Base-by-base conservation (phyloP, 92 coral and sea anemone species). In the Epizoanthus illoricatus region DNA sequence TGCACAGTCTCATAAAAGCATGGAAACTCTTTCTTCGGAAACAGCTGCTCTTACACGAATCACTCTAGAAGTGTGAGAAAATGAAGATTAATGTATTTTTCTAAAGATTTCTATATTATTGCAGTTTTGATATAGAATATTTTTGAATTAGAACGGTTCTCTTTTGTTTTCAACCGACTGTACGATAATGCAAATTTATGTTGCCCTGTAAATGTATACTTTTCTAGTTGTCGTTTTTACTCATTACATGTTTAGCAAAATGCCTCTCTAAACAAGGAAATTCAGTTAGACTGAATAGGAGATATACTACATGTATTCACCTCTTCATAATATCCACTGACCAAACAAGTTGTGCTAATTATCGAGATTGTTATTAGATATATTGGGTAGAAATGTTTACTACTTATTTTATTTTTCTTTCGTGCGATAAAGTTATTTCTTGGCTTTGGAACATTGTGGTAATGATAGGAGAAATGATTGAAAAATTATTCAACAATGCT, bases 161-260 rank as follows among this genome's bases (percentile, higher is more conserved):
- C 28, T 66, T n/a, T 68, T 36, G 2, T 0, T 4, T 24, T 68
- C 56, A 43, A 5, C 49, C 42, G 49, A 39, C 8, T 2, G 0
- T 39, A 33, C 49, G 7, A 18, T 41, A 39, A 68, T 33, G 5
- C 49, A 36, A 15, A 68, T 40, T 68, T 39, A 0, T 11, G 20
- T 13, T 5, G 52, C 42, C 42, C 10, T 0, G 56, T 28, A 52
- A 52, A 52, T 52, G 56, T 52, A 9, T n/a, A 65, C n/a, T 17
- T 18, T 65, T 64, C 23, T 64, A 36, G 23, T 7, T 36, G 40
- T 40, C 9, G 4, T 39, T 39, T 13, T 68, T 17, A 39, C 8
- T 43, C 21, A 68, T 68, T 39, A 64, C 11, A 11, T n/a, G 18
- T 68, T 68, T 68, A 68, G 28, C 73, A 19, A 68, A 68, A 68